Evolutionary conservation across 2,888 invertebrate genomes (phyloP).

Genomic region (Abscondita cerata): DNA sequence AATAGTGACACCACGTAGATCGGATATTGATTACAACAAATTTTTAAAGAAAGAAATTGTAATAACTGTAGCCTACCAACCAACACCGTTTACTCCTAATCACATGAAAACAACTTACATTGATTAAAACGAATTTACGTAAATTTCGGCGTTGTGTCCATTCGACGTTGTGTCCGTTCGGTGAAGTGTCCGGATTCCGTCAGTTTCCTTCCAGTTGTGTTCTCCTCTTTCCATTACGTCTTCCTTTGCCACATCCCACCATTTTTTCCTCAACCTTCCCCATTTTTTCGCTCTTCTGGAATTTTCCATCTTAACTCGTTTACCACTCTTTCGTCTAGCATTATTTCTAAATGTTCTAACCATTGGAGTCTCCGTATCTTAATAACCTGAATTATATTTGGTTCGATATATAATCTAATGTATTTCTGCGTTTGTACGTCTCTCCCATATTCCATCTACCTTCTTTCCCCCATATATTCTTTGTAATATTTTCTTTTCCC

Average conservation of each 20-base stretch:
- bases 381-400: neutral
- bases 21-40: too few species aligned
- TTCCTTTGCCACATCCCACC: neutral
- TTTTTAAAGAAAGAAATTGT: too few species aligned
- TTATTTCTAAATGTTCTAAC: neutral
- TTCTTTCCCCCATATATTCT: neutral
- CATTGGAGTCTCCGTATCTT: neutral
- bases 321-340: neutral
- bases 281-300: too few species aligned
- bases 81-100: too few species aligned
- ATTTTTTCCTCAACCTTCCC: neutral
- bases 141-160: too few species aligned
- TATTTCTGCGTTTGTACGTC: neutral
- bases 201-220: neutral
- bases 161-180: too few species aligned
- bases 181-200: too few species aligned
- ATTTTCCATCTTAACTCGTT: neutral
- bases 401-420: neutral
- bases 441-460: conserved; percentile 1
- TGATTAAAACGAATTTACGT: too few species aligned
- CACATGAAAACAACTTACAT: too few species aligned
- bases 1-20: too few species aligned
- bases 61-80: too few species aligned
- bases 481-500: too few species aligned
- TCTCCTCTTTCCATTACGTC: neutral